Conservation (phyloP, 2,797 vertebrate species). For the Semotilus atromaculatus region DNA sequence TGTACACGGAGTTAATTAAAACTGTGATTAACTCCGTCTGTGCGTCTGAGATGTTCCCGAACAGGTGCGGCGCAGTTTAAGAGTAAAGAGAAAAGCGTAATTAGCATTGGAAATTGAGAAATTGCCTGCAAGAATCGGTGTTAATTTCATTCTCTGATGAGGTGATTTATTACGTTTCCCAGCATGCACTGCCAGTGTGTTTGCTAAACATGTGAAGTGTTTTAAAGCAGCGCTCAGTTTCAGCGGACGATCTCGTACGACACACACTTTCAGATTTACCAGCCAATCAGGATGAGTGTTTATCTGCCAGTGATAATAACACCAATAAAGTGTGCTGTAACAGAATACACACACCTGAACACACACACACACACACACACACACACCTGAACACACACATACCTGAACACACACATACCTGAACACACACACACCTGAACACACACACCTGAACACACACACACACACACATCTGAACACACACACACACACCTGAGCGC, state of each 20-base stretch:
- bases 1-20: slow-evolving; percentile 99
- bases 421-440: too few species aligned
- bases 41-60: slow-evolving; percentile 97
- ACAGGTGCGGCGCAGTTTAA: slow-evolving; percentile 98
- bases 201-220: slow-evolving; percentile 94
- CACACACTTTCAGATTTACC: slow-evolving; percentile 9
- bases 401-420: too few species aligned
- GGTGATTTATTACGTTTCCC: slow-evolving; percentile 98
- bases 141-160: slow-evolving; percentile 99
- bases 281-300: slow-evolving; percentile 3
- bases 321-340: neutral
- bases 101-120: slow-evolving; percentile 99
- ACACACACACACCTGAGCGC: too few species aligned
- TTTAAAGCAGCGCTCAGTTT: slow-evolving; percentile 84
- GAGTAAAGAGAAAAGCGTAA: slow-evolving; percentile 99
- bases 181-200: slow-evolving; percentile 95
- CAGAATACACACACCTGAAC: too few species aligned
- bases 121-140: slow-evolving; percentile 99
- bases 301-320: neutral
- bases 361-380: too few species aligned
- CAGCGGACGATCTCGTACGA: neutral
- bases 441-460: too few species aligned
- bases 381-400: too few species aligned
- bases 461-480: too few species aligned
- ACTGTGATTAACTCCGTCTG: slow-evolving; percentile 99